Evolutionary conservation across 2,888 invertebrate genomes (phyloP), one percentile per base, ranked within the genome.

Genomic region (Dynastes tityus): DNA sequence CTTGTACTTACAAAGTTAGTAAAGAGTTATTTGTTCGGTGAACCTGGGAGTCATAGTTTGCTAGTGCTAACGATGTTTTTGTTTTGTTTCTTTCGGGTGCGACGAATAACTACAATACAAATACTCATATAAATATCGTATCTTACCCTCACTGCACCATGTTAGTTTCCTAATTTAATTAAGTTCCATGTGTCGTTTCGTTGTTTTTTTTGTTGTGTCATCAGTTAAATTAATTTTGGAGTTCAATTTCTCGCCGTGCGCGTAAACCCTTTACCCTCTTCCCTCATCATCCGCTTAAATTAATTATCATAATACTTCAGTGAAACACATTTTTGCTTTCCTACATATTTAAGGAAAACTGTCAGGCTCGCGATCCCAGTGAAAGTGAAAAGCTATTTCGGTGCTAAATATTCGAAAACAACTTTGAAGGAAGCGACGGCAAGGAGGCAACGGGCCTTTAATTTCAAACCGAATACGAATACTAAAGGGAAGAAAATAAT

Each of bases 351-450:
- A 61, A 61, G 61, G 58, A 40, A 73, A 27, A 40, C 63, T 63
- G 73, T 74, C 61, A 61, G 45, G 61, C 22, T 22, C 61, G 22
- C 49, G 73, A 55, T 51, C 32, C 8, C 29, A 55, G 63, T 63
- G 61, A 63, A 61, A 63, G 73, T 61, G 73, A 74, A 74, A 74
- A 74, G 73, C 61, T 74, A 74, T 74, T 74, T 74, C 40, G 61
- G 73, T 74, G 61, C 61, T 63, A 74, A 74, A 74, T 74, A 74
- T 74, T 74, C 61, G 61, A 61, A 74, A 74, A 63, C 73, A 74
- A 74, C 73, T 74, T 74, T 27, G 13, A 37, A 74, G 61, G 58
- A 63, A 61, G 55, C 61, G 63, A 74, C 73, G 45, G 61, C 13
- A 74, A 45, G 27, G 73, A 61, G 45, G 45, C 49, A 74, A 40